phyloP scores from a whole-genome alignment of 2,888 invertebrate species.

The Molanna angustata region DNA sequence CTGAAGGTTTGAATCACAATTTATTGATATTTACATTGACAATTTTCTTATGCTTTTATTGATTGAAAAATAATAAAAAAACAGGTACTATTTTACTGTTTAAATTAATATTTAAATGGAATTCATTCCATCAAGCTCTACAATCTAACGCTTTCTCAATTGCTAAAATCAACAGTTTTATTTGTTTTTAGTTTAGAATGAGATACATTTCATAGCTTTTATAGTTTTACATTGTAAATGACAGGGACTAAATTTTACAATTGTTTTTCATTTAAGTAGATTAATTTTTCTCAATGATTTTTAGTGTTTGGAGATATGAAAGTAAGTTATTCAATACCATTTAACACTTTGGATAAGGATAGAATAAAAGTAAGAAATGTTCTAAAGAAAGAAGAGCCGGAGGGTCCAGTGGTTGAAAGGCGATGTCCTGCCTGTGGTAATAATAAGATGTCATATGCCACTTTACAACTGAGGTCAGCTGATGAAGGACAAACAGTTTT shows the following conservation, averaged over 20 bases:
- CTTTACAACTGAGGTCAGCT: constrained; percentile 91
- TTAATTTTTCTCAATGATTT: constrained; percentile 8
- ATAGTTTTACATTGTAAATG: neutral
- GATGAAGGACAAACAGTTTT: constrained; percentile 99
- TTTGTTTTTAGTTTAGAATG: too few species aligned
- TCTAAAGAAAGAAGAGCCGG: constrained; percentile 40
- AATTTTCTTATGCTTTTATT: too few species aligned
- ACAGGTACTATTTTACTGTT: too few species aligned
- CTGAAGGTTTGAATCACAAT: constrained; percentile 52
- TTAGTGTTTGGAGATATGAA: constrained; percentile 64
- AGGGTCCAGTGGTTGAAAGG: constrained; percentile 79
- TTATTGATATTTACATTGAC: too few species aligned
- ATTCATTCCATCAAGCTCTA: too few species aligned
- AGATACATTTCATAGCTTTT: constrained; percentile 35
- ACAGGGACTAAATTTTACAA: neutral
- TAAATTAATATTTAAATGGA: too few species aligned
- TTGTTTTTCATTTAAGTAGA: neutral
- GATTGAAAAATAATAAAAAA: too few species aligned
- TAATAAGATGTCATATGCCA: constrained; percentile 93
- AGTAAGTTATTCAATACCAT: constrained; percentile 68
- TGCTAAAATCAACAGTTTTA: too few species aligned
- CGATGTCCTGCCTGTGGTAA: constrained; percentile 85
- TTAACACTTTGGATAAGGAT: constrained; percentile 57
- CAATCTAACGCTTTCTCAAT: too few species aligned
- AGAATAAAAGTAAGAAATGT: constrained; percentile 12